Evolutionary conservation across 2,888 invertebrate species (phyloP), one percentile per base, ranked within the genome.

Genomic region (Ophioninae sp.): DNA sequence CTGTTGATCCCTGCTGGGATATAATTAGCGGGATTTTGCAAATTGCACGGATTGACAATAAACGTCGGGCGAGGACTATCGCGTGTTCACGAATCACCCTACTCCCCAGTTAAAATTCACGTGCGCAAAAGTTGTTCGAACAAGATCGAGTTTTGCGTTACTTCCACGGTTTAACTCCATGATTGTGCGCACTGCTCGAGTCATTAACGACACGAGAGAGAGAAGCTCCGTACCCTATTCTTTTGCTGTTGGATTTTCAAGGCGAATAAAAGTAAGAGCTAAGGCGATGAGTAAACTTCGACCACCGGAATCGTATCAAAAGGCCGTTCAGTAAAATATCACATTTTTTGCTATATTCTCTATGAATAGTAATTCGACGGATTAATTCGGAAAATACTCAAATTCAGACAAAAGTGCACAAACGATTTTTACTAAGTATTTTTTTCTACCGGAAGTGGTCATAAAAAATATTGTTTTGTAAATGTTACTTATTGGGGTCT

Each of bases 131-230:
- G 41, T 84, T 67, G 56, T 37, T 76, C 23, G 75, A 79, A 78
- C 81, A 61, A 75, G 75, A 84, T 81, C 71, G 84, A 81, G 61
- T 67, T 69, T 79, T 41, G 72, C 61, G 39, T 75, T 75, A 82
- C 58, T 59, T 75, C 56, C 67, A 41, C 41, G 37, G 59, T 78
- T 81, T 72, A 22, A 68, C 59, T 81, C 72, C 23, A 65, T 61
- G 61, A 79, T 81, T 76, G 74, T 39, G 58, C 63, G 37, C 56
- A 56, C 65, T 23, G 30, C 44, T 67, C 44, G 39, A 65, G 59
- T 78, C 77, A 81, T 39, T 74, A 65, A 64, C 67, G 64, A 51
- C 67, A 77, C 68, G 68, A 74, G 69, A 17, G 51, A 78, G 51
- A 78, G 69, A 17, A 74, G 39, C 61, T 67, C 68, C 71, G 71